Percentiles rank a stretch among this genome's conserved stretches.
Evolutionary conservation across 2,888 invertebrate genomes (phyloP).

Genomic region (Scaptomyza flava): DNA sequence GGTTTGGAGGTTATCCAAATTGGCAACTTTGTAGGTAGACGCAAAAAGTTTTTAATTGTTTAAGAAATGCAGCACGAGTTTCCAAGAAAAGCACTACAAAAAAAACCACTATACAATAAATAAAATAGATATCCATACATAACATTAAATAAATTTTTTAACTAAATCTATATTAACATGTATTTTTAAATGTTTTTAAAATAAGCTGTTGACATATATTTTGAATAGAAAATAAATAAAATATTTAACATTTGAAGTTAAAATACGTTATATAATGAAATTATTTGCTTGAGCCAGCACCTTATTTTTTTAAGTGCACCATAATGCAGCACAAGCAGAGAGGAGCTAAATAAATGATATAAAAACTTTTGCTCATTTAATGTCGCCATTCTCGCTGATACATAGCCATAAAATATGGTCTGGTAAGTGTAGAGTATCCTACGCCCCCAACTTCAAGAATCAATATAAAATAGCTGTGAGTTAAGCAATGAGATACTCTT

Average conservation of each 20-base stretch:
- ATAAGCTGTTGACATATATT: too few relatives aligned
- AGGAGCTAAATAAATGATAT: slow-evolving; percentile 61
- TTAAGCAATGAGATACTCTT: not conserved
- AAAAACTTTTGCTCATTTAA: slow-evolving; percentile 75
- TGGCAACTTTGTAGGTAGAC: slow-evolving; percentile 76
- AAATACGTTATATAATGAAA: too few relatives aligned
- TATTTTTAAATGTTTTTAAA: too few relatives aligned
- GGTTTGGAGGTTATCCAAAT: slow-evolving; percentile 76
- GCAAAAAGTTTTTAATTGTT: slow-evolving; percentile 74
- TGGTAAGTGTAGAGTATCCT: not conserved
- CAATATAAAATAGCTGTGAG: not conserved
- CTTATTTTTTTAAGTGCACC: slow-evolving; percentile 37
- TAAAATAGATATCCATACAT: too few relatives aligned
- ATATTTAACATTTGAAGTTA: too few relatives aligned
- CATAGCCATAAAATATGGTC: slow-evolving; percentile 54
- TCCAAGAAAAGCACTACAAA: slow-evolving; percentile 37
- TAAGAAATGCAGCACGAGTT: slow-evolving; percentile 59
- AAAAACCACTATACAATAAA: not conserved
- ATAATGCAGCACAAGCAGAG: slow-evolving; percentile 31
- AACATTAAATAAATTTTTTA: too few relatives aligned
- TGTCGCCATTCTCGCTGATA: slow-evolving; percentile 68
- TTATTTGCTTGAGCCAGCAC: too few relatives aligned
- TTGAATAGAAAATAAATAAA: too few relatives aligned
- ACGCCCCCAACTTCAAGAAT: not conserved
- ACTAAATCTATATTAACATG: too few relatives aligned